Base-by-base conservation (phyloP, 2,888 invertebrate species). In the Platycheirus albimanus region DNA sequence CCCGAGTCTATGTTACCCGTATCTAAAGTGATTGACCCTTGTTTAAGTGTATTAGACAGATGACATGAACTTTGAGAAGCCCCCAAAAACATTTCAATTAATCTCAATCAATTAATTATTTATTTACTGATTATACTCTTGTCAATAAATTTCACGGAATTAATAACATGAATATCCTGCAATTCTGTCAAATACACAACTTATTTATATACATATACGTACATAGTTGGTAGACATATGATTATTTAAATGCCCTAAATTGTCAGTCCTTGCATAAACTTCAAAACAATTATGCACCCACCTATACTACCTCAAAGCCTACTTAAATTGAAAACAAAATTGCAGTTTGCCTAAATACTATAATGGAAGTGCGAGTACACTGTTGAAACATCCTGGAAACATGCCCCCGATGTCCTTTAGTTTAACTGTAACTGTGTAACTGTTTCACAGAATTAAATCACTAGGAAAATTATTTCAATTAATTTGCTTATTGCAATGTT, bases 401-500 rank as follows among this genome's bases (percentile, higher is more conserved):
- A n/a, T 24, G 1, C 20, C 2, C 3, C 52, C 51, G 15, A 8
- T 33, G 30, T 33, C 8, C 36, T n/a, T n/a, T n/a, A n/a, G n/a
- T n/a, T n/a, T n/a, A n/a, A n/a, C n/a, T n/a, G n/a, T n/a, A n/a
- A n/a, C n/a, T 24, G 10, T 30, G 15, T 33, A 4, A 19, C 33
- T 36, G 8, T 51, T 11, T 10, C 15, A n/a, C 13, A 47, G 64
- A 80, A 61, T 71, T 58, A 71, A 76, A 76, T 81, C 71, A 71
- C 19, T 71, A 47, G 58, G 58, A 76, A 77, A 81, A 81, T 71
- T 67, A 81, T 81, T 81, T 77, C 61, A 81, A 81, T 81, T 81
- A 81, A 81, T 77, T 81, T 77, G 77, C 77, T 67, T 52, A 52
- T 64, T 41, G 71, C 76, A 81, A 71, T 81, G 80, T 71, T 81